Evolutionary conservation across 2,113 vertebrate genomes (phyloP), one percentile per base, ranked within the genome.

Genomic region (Pseudorectes ferrugineus): DNA sequence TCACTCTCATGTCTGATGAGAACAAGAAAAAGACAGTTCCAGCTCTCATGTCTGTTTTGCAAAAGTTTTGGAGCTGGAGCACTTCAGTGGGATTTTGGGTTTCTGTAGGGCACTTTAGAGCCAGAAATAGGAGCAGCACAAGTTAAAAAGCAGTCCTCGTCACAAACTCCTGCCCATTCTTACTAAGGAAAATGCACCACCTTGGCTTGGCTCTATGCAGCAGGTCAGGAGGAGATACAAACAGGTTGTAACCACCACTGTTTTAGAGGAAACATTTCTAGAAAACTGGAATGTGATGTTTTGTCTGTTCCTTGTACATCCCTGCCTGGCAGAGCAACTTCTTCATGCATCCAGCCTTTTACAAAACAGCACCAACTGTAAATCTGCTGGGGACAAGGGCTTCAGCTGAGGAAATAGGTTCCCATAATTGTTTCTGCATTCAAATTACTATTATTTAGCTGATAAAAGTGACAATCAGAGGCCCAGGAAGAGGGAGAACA

Each of bases 381-480:
- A 79, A 65, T 88, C 33, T 79, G 8, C 38, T 5, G 14, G 55
- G 65, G 51, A 59, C 78, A 51, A 85, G 52, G 62, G 62, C 28
- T 89, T 88, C 59, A 62, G 33, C 89, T 89, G 52, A 40, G 80
- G 67, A 72, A 92, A 23, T 16, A 54, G 84, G 48, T 78, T 96
- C 73, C 86, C 29, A 68, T 77, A 36, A 28, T 96, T 95, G 65
- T 66, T 92, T 72, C 55, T 93, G 33, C 42, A 72, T 74, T 90
- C 63, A 75, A 12, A 92, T 83, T 55, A 52, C 59, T 81, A 23
- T 95, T 94, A 43, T 85, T 93, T 89, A 86, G n/a, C 54, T 49
- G 54, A 59, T 87, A 77, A 54, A 96, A 85, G 75, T 88, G 94
- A 74, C 43, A 46, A 3, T 88, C 28, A 26, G 76, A 26, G 42